These are phyloP conservation scores for Sylvietta virens DNA, from an alignment of 2,113 vertebrate species.

Conservation along the genomic window DNA sequence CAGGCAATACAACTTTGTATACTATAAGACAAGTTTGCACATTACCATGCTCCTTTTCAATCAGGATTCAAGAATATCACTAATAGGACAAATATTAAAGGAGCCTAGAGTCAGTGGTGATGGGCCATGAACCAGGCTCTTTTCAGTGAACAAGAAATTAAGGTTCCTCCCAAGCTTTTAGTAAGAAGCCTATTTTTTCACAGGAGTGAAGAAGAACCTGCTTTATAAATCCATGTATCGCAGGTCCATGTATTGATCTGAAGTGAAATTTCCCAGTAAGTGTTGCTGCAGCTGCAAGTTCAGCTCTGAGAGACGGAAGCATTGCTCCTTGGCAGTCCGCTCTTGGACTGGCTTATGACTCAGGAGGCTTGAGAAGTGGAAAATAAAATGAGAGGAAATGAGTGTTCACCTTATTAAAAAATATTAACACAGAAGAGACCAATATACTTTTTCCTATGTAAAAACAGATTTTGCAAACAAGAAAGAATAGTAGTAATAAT, in stretches of 20 bases:
- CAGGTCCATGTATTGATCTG: neutral
- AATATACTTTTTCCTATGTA: neutral
- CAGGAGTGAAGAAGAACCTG: neutral
- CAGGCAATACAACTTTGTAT: neutral
- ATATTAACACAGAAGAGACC: neutral
- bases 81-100: neutral
- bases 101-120: neutral
- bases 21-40: neutral
- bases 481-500: neutral
- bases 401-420: neutral
- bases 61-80: neutral
- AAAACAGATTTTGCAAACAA: neutral
- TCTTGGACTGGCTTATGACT: neutral
- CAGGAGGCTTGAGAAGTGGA: neutral
- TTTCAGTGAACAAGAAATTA: neutral
- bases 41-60: neutral
- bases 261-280: neutral
- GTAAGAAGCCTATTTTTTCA: neutral
- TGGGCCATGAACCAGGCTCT: neutral
- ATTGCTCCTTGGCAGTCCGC: neutral
- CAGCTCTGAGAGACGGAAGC: rapidly evolving
- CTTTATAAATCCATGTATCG: neutral
- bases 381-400: neutral
- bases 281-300: neutral
- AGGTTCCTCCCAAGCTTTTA: neutral